Evolutionary conservation across 1,140 invertebrate genomes (phyloP), one percentile per base, ranked within the genome.

Genomic region (Lerema accius): DNA sequence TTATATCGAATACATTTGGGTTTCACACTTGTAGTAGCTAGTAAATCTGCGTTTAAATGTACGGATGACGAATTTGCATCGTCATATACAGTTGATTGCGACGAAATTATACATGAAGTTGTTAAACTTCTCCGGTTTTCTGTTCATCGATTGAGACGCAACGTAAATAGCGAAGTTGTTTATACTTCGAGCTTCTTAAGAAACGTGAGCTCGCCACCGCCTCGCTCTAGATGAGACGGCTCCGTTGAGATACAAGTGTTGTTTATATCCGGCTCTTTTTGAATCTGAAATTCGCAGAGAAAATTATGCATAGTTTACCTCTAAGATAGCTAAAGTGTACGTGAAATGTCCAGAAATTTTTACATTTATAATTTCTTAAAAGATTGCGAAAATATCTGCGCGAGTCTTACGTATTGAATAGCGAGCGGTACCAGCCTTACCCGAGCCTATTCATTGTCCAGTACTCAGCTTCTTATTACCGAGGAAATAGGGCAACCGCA

Each of bases 221-320:
- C 37, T 35, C 59, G 75, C 72, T 78, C 69, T 70, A 78, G 80
- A 88, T 82, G 82, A 85, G 85, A 86, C 73, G 81, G 66, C 65
- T 58, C 71, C 80, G 79, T 82, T 80, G 79, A 85, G 70, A 80
- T 76, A 85, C 74, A 78, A 86, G 82, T 81, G 82, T 61, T 84
- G 76, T 86, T 85, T n/a, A 84, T 84, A 80, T 88, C 78, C 67
- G 77, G 64, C 63, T 70, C 73, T 78, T 80, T 82, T 82, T 74
- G n/a, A n/a, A n/a, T n/a, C n/a, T n/a, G n/a, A n/a, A n/a, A n/a
- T 67, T 66, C 37, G 65, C 65, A 55, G 59, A 67, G 76, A 70
- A 82, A 80, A 83, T 87, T 85, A 82, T 82, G 78, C 66, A 73
- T 71, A 77, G 73, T 78, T 80, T 78, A 63, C 78, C 74, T 76